Percentiles rank a stretch among this genome's conserved stretches.
Conservation (phyloP, 2,113 vertebrate species). For the Actenoides hombroni region DNA sequence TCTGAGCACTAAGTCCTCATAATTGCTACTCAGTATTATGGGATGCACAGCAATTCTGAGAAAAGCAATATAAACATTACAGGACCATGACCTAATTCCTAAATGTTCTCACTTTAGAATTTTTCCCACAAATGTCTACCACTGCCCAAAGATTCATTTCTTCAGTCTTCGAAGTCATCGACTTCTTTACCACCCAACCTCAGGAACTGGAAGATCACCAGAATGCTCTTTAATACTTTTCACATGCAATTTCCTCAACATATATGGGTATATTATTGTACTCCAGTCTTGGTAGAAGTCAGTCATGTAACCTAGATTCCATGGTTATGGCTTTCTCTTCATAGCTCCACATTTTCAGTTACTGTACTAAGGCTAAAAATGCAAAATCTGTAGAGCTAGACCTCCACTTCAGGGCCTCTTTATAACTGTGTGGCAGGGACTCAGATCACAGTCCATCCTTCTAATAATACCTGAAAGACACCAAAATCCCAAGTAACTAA, state of each 20-base stretch:
- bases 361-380: not conserved
- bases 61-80: not conserved
- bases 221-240: not conserved
- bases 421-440: not conserved
- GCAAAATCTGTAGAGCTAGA: not conserved
- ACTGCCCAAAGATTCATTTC: not conserved
- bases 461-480: not conserved
- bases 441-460: not conserved
- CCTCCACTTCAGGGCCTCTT: not conserved
- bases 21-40: not conserved
- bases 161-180: not conserved
- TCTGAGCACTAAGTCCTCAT: not conserved
- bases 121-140: not conserved
- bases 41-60: not conserved
- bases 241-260: not conserved
- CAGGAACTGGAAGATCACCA: not conserved
- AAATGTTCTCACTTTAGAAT: not conserved
- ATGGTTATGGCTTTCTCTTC: not conserved
- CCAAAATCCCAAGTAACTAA: not conserved
- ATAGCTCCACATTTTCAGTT: not conserved
- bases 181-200: not conserved
- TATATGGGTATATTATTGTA: not conserved
- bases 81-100: not conserved
- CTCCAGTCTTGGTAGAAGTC: not conserved
- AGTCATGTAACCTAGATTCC: not conserved